These are phyloP conservation scores for Lobophora halterata DNA, from an alignment of 2,888 invertebrate genomes.

Conservation along the genomic window DNA sequence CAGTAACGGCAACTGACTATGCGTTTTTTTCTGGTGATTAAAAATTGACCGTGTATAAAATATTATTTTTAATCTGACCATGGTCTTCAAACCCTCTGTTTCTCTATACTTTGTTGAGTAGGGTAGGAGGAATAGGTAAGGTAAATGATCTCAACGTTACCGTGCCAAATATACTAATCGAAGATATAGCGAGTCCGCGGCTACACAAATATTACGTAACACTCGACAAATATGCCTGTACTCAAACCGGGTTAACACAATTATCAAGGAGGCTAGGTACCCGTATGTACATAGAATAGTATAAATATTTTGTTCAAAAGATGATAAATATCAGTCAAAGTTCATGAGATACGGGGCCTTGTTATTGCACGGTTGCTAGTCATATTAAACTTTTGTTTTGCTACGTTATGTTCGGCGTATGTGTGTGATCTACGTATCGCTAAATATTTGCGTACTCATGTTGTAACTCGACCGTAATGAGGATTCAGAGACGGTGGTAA, in stretches of 20 bases:
- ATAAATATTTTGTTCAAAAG: slow-evolving; percentile 62
- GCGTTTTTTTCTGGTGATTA: no score
- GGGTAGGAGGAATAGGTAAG: no score
- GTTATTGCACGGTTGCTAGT: slow-evolving; percentile 50
- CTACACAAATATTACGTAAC: slow-evolving; percentile 44
- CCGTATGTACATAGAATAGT: slow-evolving; percentile 35
- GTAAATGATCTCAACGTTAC: no score
- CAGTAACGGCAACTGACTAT: no score
- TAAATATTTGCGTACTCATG: neutral
- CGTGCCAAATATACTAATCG: slow-evolving; percentile 16
- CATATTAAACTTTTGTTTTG: slow-evolving; percentile 24
- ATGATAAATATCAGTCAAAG: slow-evolving; percentile 62
- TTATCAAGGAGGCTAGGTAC: slow-evolving; percentile 41
- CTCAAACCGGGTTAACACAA: slow-evolving; percentile 47
- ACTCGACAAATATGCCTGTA: slow-evolving; percentile 26
- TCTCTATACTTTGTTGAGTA: no score
- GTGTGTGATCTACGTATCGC: slow-evolving; percentile 3
- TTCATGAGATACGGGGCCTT: slow-evolving; percentile 55
- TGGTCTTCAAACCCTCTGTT: slow-evolving; percentile 4
- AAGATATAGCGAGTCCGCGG: slow-evolving; percentile 1
- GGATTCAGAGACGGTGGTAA: no score
- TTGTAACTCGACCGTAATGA: no score
- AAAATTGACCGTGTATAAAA: no score
- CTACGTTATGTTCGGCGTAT: slow-evolving; percentile 12
- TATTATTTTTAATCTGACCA: no score